These are phyloP conservation scores for Hesperophylax magnus DNA, from an alignment of 1,140 invertebrate genomes.

Conservation along the genomic window DNA sequence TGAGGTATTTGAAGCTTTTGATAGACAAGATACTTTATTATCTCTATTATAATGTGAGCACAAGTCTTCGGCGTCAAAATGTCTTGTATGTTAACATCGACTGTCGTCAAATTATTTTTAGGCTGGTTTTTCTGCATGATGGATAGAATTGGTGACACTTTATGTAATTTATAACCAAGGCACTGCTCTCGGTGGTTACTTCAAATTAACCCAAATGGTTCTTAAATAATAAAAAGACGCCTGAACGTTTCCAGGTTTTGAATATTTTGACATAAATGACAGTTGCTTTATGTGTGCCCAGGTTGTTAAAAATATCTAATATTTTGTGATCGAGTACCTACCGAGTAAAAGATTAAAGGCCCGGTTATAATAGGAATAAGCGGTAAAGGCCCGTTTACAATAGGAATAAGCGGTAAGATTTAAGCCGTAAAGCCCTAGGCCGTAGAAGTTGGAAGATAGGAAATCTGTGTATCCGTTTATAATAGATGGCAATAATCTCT, in stretches of 20 bases:
- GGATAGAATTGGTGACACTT: not conserved
- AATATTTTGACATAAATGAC: constrained; percentile 4
- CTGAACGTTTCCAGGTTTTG: not conserved
- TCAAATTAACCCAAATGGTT: not conserved
- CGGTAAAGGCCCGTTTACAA: too few species aligned
- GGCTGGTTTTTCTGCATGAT: constrained; percentile 17
- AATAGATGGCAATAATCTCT: too few species aligned
- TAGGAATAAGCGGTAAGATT: too few species aligned
- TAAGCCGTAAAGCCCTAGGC: too few species aligned
- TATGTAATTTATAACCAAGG: not conserved
- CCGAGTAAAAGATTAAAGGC: too few species aligned
- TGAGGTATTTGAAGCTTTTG: constrained; percentile 69
- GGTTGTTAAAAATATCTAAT: too few species aligned
- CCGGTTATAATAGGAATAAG: too few species aligned
- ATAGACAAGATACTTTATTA: constrained; percentile 68
- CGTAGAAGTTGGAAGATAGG: too few species aligned
- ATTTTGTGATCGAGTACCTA: too few species aligned
- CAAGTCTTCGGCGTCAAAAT: constrained; percentile 58
- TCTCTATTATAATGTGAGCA: constrained; percentile 65
- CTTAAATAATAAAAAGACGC: not conserved
- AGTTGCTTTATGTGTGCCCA: not conserved
- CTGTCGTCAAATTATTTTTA: constrained; percentile 1
- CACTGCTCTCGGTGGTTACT: not conserved
- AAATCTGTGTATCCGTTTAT: too few species aligned
- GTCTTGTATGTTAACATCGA: constrained; percentile 31